Evolutionary conservation across 2,797 vertebrate species (phyloP).

Genomic region (Eospalax fontanierii): DNA sequence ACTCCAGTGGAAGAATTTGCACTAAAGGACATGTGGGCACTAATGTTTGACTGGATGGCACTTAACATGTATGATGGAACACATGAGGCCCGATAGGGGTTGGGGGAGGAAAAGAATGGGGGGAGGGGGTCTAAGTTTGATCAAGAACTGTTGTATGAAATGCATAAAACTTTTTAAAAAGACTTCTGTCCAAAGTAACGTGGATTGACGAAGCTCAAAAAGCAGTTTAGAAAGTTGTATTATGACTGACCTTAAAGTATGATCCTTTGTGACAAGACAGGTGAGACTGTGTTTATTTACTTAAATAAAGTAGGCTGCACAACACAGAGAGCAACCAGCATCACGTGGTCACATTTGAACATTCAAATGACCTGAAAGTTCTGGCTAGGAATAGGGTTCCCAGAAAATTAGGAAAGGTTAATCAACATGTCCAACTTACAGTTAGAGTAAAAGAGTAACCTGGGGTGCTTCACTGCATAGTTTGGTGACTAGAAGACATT

Average conservation of each 20-base stretch:
- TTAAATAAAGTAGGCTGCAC: background rate
- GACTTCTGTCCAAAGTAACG: background rate
- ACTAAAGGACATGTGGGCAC: too few species aligned
- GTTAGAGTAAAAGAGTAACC: background rate
- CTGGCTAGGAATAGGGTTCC: background rate
- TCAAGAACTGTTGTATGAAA: too few species aligned
- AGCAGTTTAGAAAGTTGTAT: constrained; percentile 26
- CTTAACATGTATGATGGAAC: too few species aligned
- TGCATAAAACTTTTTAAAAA: too few species aligned
- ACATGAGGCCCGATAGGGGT: too few species aligned
- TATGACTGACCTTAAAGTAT: constrained; percentile 14
- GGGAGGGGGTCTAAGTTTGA: too few species aligned
- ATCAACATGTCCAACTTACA: background rate
- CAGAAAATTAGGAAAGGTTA: background rate
- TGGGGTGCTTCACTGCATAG: too few species aligned
- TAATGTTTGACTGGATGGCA: too few species aligned
- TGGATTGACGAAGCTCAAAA: constrained; percentile 50
- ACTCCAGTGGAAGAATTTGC: too few species aligned
- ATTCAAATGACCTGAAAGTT: too few species aligned
- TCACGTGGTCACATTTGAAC: background rate
- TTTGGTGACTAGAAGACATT: background rate
- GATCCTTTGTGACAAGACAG: background rate
- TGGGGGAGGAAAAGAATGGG: too few species aligned
- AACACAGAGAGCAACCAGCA: background rate
- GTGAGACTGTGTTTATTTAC: background rate